Base-by-base conservation (phyloP, 92 coral and sea anemone species). In the Phymanthus crucifer region DNA sequence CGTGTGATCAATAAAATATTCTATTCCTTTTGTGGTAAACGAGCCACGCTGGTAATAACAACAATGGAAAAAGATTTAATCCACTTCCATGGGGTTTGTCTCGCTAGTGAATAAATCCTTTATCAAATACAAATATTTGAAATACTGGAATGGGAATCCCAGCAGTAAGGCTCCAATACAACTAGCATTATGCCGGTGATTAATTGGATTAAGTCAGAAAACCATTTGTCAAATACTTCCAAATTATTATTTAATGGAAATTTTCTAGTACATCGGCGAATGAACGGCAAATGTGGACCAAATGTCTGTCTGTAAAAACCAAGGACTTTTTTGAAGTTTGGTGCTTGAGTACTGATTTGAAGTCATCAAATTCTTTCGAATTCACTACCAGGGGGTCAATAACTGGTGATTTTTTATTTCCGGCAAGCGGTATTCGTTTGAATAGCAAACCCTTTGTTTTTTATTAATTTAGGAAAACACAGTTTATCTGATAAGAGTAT, bases 331-430 rank as follows among this genome's bases (percentile, higher is more conserved):
- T 67, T 3, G 6, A 0, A 11, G 38, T 21, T n/a, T 36, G 1
- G 8, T 36, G 13, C 27, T 27, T 17, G 34, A 12, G 31, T 40
- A 35, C 21, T 32, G n/a, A 18, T n/a, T 33, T 33, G 66, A 67
- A 45, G 29, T 54, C 36, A 21, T 74, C 24, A 9, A 32, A 74
- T 57, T 75, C 86, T 38, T 84, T 84, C 72, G 83, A 88, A 87
- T 83, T 83, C 84, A 75, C 85, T 78, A 81, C 92, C 84, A 81
- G 94, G 92, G 92, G 92, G 92, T 88, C 89, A 85, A 72, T 87
- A 78, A 83, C 80, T 77, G 75, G 58, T 64, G 66, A 40, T 27
- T 40, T 77, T 74, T 24, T 40, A 71, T 87, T 92, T 90, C 94
- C 94, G 94, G 90, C 76, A 57, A 73, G 56, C 66, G 83, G 50